phyloP scores from a whole-genome alignment of 2,113 vertebrate species.

The Pomatostomus ruficeps region DNA sequence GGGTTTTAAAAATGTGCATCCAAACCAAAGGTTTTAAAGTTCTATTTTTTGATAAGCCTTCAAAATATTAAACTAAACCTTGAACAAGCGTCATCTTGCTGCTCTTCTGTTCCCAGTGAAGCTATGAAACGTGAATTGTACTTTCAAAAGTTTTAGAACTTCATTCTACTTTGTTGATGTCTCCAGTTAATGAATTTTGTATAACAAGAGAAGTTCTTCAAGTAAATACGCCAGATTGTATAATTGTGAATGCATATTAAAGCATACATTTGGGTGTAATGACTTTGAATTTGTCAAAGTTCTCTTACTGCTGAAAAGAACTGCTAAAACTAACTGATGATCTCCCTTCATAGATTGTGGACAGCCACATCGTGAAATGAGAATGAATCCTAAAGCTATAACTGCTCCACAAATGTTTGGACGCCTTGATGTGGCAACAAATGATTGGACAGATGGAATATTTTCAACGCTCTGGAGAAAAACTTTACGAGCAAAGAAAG shows the following conservation, averaged over 20 bases:
- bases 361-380: slow-evolving; percentile 91
- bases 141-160: neutral
- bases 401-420: slow-evolving; percentile 98
- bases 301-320: neutral
- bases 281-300: neutral
- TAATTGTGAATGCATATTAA: neutral
- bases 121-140: neutral
- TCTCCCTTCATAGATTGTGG: slow-evolving; percentile 80
- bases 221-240: neutral
- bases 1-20: neutral
- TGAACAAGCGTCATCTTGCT: neutral
- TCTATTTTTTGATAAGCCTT: neutral
- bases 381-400: slow-evolving; percentile 98
- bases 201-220: neutral
- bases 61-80: neutral
- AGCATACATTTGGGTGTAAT: neutral
- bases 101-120: neutral
- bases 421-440: slow-evolving; percentile 90
- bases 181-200: neutral
- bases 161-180: neutral
- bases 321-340: neutral
- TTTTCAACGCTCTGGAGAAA: slow-evolving; percentile 97
- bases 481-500: slow-evolving; percentile 91
- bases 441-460: slow-evolving; percentile 97
- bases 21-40: neutral